phyloP scores from a whole-genome alignment of 2,113 vertebrate species.

The Theristicus caerulescens region DNA sequence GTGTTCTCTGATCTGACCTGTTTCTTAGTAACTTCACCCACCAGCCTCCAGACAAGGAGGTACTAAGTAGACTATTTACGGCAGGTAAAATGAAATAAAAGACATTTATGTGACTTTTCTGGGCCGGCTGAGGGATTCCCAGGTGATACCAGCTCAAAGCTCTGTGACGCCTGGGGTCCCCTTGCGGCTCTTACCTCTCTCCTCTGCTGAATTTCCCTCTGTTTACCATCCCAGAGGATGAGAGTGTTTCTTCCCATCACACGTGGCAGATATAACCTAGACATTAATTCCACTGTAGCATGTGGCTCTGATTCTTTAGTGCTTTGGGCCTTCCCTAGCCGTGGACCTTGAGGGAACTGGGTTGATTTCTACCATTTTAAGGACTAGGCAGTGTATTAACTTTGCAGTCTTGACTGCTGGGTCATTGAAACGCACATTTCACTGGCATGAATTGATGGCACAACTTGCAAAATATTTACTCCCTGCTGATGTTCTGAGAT shows the following conservation, averaged over 20 bases:
- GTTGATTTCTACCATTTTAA: not conserved
- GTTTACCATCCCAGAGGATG: not conserved
- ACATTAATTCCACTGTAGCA: not conserved
- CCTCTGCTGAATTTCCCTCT: not conserved
- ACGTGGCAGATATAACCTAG: rapidly evolving
- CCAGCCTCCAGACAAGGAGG: not conserved
- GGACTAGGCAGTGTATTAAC: not conserved
- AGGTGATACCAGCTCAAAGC: not conserved
- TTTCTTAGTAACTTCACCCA: not conserved
- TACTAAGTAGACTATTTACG: not conserved
- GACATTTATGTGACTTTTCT: not conserved
- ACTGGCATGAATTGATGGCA: rapidly evolving
- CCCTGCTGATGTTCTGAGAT: not conserved
- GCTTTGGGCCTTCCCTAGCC: not conserved
- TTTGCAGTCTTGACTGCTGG: not conserved
- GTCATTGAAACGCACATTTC: not conserved
- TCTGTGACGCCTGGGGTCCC: not conserved
- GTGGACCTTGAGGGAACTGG: not conserved
- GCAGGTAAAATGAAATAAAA: not conserved
- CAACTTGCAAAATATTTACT: not conserved
- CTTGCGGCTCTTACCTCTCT: not conserved
- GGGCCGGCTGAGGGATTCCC: not conserved
- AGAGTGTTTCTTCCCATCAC: not conserved
- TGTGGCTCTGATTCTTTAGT: not conserved
- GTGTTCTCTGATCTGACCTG: not conserved